These are phyloP conservation scores for Coregonus ussuriensis DNA, from an alignment of 2,797 vertebrate species.

Conservation along the genomic window DNA sequence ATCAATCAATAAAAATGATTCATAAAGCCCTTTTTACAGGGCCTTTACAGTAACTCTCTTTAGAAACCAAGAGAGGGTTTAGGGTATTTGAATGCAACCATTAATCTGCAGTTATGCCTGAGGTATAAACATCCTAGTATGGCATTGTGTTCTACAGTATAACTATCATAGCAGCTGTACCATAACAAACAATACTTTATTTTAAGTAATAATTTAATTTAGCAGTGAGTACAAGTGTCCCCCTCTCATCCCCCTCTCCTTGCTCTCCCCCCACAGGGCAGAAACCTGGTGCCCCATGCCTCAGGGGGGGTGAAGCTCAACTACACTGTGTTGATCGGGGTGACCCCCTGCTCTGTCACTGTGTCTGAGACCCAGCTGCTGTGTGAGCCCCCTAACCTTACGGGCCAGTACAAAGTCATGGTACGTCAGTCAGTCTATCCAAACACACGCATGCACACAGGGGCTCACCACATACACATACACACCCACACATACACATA, in stretches of 20 bases:
- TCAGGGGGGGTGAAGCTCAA: slow-evolving; percentile 94
- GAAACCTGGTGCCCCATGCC: slow-evolving; percentile 92
- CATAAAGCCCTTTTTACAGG: no score
- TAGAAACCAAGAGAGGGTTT: no score
- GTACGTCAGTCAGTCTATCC: slow-evolving; percentile 57
- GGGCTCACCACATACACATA: background rate
- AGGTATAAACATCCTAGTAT: background rate
- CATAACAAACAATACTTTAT: slow-evolving; percentile 19
- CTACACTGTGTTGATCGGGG: slow-evolving; percentile 95
- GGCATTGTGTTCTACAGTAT: background rate
- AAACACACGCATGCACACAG: background rate
- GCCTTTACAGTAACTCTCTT: no score
- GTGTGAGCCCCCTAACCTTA: slow-evolving; percentile 94
- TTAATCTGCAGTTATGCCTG: no score
- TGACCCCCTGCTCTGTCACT: slow-evolving; percentile 91
- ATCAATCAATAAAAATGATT: no score
- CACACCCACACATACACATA: background rate
- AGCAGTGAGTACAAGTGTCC: background rate
- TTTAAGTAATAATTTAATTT: no score
- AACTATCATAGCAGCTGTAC: no score
- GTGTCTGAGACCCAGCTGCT: slow-evolving; percentile 96
- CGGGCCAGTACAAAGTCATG: slow-evolving; percentile 93
- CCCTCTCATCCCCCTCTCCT: slow-evolving; percentile 39
- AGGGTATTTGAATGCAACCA: no score
- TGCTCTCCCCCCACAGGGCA: slow-evolving; percentile 79